These are phyloP conservation scores for Frankliniella intonsa DNA, from an alignment of 2,888 invertebrate genomes.

Conservation along the genomic window DNA sequence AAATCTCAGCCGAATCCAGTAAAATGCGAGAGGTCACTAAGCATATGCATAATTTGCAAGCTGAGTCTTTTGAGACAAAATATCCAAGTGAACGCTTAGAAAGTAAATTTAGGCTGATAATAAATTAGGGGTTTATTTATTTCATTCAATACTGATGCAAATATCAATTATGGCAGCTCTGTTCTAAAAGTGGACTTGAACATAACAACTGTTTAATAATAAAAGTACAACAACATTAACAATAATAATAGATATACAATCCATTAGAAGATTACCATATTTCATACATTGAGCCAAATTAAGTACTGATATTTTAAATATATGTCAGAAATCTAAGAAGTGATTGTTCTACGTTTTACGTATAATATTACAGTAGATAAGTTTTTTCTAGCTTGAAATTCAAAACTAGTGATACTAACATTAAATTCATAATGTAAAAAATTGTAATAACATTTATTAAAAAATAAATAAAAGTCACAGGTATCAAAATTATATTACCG, in stretches of 20 bases:
- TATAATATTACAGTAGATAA: neutral
- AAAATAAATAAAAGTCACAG: slow-evolving; percentile 27
- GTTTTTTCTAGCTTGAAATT: too few species aligned
- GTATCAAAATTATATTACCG: neutral
- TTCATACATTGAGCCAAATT: neutral
- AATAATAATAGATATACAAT: neutral
- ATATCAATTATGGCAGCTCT: neutral
- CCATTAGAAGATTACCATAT: neutral
- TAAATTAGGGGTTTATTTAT: neutral
- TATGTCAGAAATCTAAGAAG: neutral
- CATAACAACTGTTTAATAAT: too few species aligned
- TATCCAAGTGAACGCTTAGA: neutral
- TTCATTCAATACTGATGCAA: neutral
- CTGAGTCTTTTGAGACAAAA: neutral
- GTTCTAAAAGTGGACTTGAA: too few species aligned
- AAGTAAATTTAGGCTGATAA: neutral
- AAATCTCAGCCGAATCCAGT: neutral
- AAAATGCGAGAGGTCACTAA: too few species aligned
- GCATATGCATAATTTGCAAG: neutral
- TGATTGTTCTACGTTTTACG: neutral
- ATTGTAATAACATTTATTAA: neutral
- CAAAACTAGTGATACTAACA: too few species aligned
- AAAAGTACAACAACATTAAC: neutral
- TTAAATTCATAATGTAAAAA: too few species aligned
- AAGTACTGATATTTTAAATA: neutral